These are phyloP conservation scores for Tichodroma muraria DNA, from an alignment of 2,113 vertebrate genomes.

Conservation along the genomic window DNA sequence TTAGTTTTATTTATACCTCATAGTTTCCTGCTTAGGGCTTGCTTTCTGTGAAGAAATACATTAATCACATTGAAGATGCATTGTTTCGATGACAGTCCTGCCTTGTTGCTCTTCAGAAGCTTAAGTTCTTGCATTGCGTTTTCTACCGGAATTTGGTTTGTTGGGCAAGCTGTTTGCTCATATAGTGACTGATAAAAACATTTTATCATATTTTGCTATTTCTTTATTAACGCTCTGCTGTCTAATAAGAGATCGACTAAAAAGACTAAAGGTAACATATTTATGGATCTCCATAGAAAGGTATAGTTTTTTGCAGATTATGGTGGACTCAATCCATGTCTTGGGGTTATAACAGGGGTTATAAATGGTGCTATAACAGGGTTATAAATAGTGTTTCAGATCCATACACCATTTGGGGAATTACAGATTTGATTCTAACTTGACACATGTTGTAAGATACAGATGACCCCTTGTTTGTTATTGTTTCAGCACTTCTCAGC, in stretches of 20 bases:
- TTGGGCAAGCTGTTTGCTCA: not conserved
- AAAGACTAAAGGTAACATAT: not conserved
- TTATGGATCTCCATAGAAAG: not conserved
- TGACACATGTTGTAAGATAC: not conserved
- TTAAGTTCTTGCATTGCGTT: not conserved
- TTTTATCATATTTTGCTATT: not conserved
- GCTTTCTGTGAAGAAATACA: not conserved
- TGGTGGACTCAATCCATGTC: not conserved
- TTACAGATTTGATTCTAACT: not conserved
- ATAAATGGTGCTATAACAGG: too few species aligned
- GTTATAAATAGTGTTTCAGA: not conserved
- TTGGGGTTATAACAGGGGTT: not conserved
- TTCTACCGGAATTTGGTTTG: not conserved
- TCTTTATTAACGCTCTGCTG: not conserved
- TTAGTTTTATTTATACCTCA: not conserved
- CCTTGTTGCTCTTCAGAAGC: not conserved
- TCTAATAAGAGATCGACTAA: not conserved
- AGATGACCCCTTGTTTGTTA: not conserved
- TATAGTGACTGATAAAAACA: not conserved
- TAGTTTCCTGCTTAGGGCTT: not conserved
- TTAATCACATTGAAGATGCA: not conserved
- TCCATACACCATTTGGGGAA: not conserved
- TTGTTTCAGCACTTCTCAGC: not conserved
- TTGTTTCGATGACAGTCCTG: not conserved
- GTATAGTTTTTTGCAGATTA: not conserved